A percentile compares a stretch with the other conserved stretches of the same genome.
phyloP scores from a whole-genome alignment of 2,113 vertebrate genomes.

The Psettodes erumei region DNA sequence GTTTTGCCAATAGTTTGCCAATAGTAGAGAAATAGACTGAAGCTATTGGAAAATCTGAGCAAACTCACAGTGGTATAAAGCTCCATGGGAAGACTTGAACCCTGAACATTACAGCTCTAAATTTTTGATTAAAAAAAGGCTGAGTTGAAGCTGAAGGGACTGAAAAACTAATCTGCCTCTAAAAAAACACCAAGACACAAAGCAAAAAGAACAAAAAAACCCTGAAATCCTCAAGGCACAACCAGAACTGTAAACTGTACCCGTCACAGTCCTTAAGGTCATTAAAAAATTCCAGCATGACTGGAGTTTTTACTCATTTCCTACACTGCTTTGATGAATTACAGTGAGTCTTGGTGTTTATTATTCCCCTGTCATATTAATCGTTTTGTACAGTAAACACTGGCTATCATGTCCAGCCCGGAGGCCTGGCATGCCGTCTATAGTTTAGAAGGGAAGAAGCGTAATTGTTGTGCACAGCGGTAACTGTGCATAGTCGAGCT shows the following conservation, averaged over 20 bases:
- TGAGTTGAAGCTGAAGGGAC: background rate
- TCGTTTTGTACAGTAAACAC: background rate
- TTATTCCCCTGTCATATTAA: background rate
- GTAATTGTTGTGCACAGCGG: background rate
- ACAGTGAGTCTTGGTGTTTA: background rate
- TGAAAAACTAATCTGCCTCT: background rate
- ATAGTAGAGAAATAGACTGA: background rate
- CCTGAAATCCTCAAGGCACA: background rate
- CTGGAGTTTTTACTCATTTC: background rate
- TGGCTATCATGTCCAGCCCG: background rate
- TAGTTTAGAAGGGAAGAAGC: background rate
- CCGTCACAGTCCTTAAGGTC: too few relatives aligned
- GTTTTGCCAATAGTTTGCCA: background rate
- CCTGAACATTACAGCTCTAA: background rate
- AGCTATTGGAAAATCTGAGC: constrained; percentile 10
- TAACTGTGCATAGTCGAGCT: background rate
- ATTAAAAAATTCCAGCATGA: constrained; percentile 3
- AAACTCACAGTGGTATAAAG: background rate
- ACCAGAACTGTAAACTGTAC: constrained; percentile 4
- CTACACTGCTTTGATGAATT: background rate
- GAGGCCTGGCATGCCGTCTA: background rate
- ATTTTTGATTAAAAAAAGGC: background rate
- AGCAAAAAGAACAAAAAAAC: background rate
- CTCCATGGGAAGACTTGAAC: background rate
- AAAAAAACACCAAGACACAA: background rate